Conservation (phyloP, 2,797 vertebrate genomes). For the Austrolebias charrua region DNA sequence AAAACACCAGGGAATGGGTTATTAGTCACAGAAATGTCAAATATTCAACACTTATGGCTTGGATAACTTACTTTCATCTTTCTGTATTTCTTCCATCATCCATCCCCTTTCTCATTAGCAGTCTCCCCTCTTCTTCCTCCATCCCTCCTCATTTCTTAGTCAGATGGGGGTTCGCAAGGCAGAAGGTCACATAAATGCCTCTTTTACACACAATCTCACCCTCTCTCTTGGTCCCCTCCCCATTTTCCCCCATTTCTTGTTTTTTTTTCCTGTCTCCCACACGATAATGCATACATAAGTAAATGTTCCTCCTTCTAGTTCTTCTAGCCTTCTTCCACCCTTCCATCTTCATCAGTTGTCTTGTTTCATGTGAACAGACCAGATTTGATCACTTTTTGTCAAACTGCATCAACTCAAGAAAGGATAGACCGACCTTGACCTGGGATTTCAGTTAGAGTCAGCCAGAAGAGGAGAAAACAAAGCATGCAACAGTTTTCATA, state of each 20-base stretch:
- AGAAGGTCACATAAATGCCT: conserved; percentile 79
- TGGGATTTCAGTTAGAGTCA: too few relatives aligned
- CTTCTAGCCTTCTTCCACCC: conserved; percentile 7
- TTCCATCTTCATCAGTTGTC: background rate
- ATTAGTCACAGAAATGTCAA: conserved; percentile 61
- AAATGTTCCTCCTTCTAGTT: conserved; percentile 33
- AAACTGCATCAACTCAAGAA: conserved; percentile 12
- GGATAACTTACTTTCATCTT: conserved; percentile 33
- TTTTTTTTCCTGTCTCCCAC: conserved; percentile 29
- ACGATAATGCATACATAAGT: conserved; percentile 65
- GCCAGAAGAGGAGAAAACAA: conserved; percentile 1
- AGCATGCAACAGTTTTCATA: conserved; percentile 5
- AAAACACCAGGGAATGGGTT: conserved; percentile 35
- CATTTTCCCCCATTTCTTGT: conserved; percentile 16
- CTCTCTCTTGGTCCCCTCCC: conserved; percentile 9
- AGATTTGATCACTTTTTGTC: conserved; percentile 61
- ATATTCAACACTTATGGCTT: conserved; percentile 56
- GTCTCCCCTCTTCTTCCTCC: conserved; percentile 67
- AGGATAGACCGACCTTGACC: too few relatives aligned
- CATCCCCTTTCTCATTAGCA: conserved; percentile 70
- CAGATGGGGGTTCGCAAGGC: conserved; percentile 70
- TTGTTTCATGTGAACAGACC: conserved; percentile 33
- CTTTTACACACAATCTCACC: conserved; percentile 45
- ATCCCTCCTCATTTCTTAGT: conserved; percentile 75
- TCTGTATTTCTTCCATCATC: conserved; percentile 34